phyloP scores from a whole-genome alignment of 2,888 invertebrate genomes.

The Spodoptera exigua region DNA sequence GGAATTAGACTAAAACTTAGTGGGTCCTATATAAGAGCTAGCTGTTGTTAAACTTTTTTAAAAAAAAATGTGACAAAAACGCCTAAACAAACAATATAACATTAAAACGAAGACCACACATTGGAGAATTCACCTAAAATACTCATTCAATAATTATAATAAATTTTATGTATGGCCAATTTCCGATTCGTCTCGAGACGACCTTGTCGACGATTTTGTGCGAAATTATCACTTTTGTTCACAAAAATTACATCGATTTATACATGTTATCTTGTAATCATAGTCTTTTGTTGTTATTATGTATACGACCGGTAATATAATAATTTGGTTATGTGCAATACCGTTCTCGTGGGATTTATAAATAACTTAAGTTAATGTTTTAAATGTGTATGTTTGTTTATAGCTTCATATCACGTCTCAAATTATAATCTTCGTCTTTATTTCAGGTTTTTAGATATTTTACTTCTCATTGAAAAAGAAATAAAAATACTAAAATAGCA shows the following conservation, averaged over 20 bases:
- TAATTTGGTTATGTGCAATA: constrained; percentile 10
- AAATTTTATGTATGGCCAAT: constrained; percentile 44
- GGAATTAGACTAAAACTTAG: no score
- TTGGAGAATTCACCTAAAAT: constrained; percentile 23
- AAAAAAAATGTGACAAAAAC: no score
- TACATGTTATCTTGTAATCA: constrained; percentile 40
- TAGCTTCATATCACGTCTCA: no score
- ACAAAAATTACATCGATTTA: constrained; percentile 51
- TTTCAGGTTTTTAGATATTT: no score
- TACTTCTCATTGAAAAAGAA: no score
- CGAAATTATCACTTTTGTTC: constrained; percentile 51
- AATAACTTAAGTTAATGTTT: not conserved
- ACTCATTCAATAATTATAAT: constrained; percentile 48
- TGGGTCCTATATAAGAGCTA: no score
- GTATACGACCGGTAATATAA: constrained; percentile 19
- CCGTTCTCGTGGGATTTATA: not conserved
- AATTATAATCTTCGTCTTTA: no score
- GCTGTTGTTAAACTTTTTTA: no score
- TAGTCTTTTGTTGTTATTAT: constrained; percentile 30
- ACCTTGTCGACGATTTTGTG: constrained; percentile 50
- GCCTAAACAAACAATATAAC: not conserved
- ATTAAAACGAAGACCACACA: constrained; percentile 28
- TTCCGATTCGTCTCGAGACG: constrained; percentile 54
- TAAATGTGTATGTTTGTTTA: no score
- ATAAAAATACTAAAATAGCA: no score